These are phyloP conservation scores for Camptogramma bilineatum DNA, from an alignment of 2,888 invertebrate species.

Conservation along the genomic window DNA sequence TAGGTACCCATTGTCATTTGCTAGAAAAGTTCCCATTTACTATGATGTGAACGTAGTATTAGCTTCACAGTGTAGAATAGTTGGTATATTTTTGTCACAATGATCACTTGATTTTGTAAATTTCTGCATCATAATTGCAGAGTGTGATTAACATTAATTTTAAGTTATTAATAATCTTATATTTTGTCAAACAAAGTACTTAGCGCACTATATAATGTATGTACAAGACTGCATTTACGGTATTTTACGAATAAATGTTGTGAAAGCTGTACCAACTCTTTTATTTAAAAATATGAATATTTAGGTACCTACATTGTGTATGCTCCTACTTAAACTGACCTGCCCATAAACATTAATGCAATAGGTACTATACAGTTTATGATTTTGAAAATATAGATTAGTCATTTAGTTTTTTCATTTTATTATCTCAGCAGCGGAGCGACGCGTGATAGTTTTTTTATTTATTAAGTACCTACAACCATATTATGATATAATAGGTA, in stretches of 20 bases:
- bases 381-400: no score
- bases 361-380: no score
- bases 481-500: no score
- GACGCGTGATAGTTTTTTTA: no score
- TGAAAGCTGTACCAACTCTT: conserved; percentile 32
- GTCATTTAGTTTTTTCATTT: no score
- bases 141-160: not conserved
- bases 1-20: not conserved
- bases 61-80: not conserved
- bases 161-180: not conserved
- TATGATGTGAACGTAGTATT: not conserved
- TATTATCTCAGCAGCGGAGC: no score
- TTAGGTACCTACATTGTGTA: no score
- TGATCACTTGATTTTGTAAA: not conserved
- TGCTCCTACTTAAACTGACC: no score
- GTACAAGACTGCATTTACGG: conserved; percentile 54
- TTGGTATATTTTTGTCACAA: not conserved
- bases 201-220: conserved; percentile 38
- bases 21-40: not conserved
- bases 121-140: not conserved
- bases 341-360: no score
- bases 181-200: conserved; percentile 33
- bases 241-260: conserved; percentile 41
- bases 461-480: no score
- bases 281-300: conserved; percentile 12